phyloP scores from a whole-genome alignment of 2,888 invertebrate genomes.

The Drosophila picticornis region DNA sequence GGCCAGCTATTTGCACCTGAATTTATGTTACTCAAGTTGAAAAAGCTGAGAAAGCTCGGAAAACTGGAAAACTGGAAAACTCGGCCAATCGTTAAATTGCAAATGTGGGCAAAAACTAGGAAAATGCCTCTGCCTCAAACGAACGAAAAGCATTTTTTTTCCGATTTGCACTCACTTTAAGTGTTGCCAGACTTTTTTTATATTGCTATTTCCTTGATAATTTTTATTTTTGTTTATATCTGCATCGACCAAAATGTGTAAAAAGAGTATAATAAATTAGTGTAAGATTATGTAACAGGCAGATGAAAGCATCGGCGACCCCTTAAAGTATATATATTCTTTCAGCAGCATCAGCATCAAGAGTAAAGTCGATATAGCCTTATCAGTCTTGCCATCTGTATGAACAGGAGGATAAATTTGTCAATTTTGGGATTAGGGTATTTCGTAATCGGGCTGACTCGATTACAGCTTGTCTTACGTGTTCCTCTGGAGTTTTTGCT shows the following conservation, averaged over 20 bases:
- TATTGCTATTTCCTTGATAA: constrained; percentile 5
- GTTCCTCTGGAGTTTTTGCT: not conserved
- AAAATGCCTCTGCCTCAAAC: constrained; percentile 29
- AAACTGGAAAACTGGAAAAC: constrained; percentile 26
- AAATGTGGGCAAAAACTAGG: constrained; percentile 41
- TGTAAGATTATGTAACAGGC: not conserved
- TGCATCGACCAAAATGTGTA: not conserved
- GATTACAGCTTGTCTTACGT: not conserved
- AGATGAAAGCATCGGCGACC: not conserved
- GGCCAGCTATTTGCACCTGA: constrained; percentile 44
- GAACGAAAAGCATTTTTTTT: constrained; percentile 11
- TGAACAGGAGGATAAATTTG: too few relatives aligned
- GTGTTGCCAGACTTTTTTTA: constrained; percentile 16
- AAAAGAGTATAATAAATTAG: not conserved
- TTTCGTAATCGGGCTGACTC: not conserved
- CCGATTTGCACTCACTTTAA: constrained; percentile 46
- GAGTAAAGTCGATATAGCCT: not conserved
- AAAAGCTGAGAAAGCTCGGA: constrained; percentile 25
- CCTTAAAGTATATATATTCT: not conserved
- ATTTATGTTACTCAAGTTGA: constrained; percentile 46
- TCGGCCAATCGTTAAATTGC: constrained; percentile 45
- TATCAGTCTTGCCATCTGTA: too few relatives aligned
- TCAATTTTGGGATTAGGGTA: not conserved
- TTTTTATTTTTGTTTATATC: constrained; percentile 7
- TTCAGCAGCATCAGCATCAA: not conserved